Evolutionary conservation across 1,140 invertebrate genomes (phyloP), one percentile per base, ranked within the genome.

Genomic region (Drosophila pallidifrons): DNA sequence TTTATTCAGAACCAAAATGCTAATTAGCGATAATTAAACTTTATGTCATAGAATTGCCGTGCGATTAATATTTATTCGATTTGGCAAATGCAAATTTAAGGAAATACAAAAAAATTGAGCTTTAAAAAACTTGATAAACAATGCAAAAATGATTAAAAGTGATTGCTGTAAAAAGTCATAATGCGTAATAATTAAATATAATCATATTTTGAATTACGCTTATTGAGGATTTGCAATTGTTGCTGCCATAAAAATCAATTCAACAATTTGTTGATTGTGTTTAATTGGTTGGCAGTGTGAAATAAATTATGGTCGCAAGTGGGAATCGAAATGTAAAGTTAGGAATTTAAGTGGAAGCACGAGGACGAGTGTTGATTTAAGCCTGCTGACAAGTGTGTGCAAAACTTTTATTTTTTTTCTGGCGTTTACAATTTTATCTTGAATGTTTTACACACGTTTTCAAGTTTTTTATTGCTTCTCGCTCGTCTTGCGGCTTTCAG

Each of bases 401-500:
- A 71, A 25, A 28, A 64, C 20, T 51, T 68, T 57, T 59, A 25
- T 25, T 25, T 25, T 25, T 25, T 25, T 25, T 2, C 20, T 25
- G 20, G 20, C 20, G 3, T 25, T 45, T 20, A 58, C 49, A 73
- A 73, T 61, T 63, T 60, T 58, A 63, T 55, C 72, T 69, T 74
- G 65, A 81, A 65, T 58, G 67, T 68, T 76, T 87, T 82, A 79
- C 82, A 79, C 79, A 87, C 76, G 70, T 49, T 82, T 61, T 59
- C 63, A 65, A 46, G 67, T 55, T 79, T 86, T 86, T 86, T 87
- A 86, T 86, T 88, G 82, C 79, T 72, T 71, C 25, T 35, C 32
- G 38, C 51, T 70, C 82, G 76, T 71, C 67, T 86, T 88, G 83
- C 58, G 82, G 82, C 83, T 88, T 86, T 82, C 79, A 68, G 57